Evolutionary conservation across 2,113 vertebrate species (phyloP).

Genomic region (Microcebus jonahi): DNA sequence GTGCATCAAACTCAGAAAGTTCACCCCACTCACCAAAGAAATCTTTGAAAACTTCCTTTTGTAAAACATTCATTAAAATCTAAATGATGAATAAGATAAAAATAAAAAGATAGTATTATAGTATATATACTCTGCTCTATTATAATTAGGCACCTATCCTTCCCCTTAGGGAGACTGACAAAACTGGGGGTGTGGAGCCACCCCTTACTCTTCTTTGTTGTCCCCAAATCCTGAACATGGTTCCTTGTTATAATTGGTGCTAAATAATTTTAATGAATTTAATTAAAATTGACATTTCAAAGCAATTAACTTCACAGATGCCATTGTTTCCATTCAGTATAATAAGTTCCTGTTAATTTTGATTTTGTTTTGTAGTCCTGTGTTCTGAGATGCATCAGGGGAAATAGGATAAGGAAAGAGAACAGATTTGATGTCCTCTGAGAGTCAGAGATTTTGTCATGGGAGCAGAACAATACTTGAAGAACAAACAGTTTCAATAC

Average conservation of each 20-base stretch:
- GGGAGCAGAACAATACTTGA: neutral
- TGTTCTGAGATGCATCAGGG: neutral
- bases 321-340: neutral
- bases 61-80: neutral
- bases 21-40: neutral
- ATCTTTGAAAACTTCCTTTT: neutral
- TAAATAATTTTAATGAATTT: neutral
- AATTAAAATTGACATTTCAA: conserved; percentile 1
- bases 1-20: neutral
- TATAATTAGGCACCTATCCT: neutral
- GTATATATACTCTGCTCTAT: neutral
- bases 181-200: neutral
- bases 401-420: neutral
- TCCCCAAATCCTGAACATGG: neutral
- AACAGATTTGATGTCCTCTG: neutral
- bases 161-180: neutral
- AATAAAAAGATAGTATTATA: too few relatives aligned
- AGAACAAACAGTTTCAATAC: neutral
- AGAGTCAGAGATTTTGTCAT: neutral
- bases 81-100: conserved; percentile 4
- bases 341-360: neutral
- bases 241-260: neutral
- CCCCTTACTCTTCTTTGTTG: neutral
- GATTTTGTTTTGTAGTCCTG: neutral
- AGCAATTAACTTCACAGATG: neutral